Percentiles rank a stretch among this genome's conserved stretches.
phyloP scores from a whole-genome alignment of 2,797 vertebrate species.

The Alosa sapidissima region DNA sequence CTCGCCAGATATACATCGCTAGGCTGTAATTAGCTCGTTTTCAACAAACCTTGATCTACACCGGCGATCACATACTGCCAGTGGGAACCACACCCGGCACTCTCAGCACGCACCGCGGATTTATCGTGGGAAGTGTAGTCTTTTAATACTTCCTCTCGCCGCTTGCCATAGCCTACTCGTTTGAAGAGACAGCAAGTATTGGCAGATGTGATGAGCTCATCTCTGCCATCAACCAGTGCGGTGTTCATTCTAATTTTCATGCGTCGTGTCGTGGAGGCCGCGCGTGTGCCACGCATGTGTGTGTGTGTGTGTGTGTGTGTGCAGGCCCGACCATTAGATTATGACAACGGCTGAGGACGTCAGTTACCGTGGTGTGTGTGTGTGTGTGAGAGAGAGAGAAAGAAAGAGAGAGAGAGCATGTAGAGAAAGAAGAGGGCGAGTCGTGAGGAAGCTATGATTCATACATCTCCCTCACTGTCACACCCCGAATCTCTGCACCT shows the following conservation, averaged over 20 bases:
- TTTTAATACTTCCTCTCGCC: neutral
- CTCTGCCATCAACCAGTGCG: constrained; percentile 1
- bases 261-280: constrained; percentile 15
- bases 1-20: constrained; percentile 10
- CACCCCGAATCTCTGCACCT: constrained; percentile 8
- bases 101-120: neutral
- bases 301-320: constrained; percentile 35
- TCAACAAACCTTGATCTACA: neutral
- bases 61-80: constrained; percentile 10
- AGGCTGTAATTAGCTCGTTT: constrained; percentile 2
- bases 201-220: constrained; percentile 12
- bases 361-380: constrained; percentile 14
- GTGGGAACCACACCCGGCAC: constrained; percentile 13
- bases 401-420: neutral
- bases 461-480: constrained; percentile 20
- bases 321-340: neutral
- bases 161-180: neutral
- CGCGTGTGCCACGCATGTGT: neutral
- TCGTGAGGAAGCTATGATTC: constrained; percentile 20
- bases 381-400: constrained; percentile 25
- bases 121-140: neutral
- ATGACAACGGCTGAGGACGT: neutral
- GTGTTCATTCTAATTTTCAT: constrained; percentile 18
- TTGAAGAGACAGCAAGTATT: constrained; percentile 3
- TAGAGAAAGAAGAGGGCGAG: constrained; percentile 21